Evolutionary conservation across 2,113 vertebrate genomes (phyloP).

Genomic region (Scopus umbretta): DNA sequence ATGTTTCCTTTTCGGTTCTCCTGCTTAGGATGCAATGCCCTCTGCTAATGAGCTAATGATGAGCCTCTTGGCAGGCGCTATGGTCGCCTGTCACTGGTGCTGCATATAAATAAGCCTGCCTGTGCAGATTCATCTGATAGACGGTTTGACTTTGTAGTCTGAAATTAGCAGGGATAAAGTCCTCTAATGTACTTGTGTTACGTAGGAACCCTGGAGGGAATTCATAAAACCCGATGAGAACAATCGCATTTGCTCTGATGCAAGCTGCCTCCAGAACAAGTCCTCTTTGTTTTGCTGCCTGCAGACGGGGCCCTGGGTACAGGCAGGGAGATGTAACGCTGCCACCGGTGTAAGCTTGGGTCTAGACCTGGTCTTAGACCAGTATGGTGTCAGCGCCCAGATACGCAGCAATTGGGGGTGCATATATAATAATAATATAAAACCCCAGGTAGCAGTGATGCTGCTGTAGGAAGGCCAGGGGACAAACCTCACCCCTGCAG

Average conservation of each 20-base stretch:
- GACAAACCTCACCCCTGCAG: not conserved
- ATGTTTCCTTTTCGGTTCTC: not conserved
- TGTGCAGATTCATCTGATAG: not conserved
- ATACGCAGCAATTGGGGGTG: not conserved
- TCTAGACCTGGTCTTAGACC: not conserved
- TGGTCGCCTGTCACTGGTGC: not conserved
- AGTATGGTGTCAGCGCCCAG: not conserved
- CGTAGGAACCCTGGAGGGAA: not conserved
- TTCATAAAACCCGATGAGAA: constrained; percentile 25
- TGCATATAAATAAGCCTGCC: not conserved
- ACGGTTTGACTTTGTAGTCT: not conserved
- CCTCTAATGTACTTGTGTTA: not conserved
- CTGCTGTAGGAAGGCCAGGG: not conserved
- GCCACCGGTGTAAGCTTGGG: fast-evolving
- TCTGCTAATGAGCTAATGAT: not conserved
- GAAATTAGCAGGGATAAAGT: constrained; percentile 48
- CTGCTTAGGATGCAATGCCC: not conserved
- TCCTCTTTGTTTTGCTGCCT: not conserved
- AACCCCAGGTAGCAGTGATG: not conserved
- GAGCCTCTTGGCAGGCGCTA: not conserved
- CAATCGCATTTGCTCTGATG: constrained; percentile 40
- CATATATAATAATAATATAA: fast-evolving
- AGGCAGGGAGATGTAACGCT: not conserved
- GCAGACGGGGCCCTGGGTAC: not conserved
- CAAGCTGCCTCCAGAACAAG: not conserved